A percentile compares a stretch with the other conserved stretches of the same genome.
These are phyloP conservation scores for Aspidiotus destructor DNA, from an alignment of 2,888 invertebrate genomes.

Conservation along the genomic window DNA sequence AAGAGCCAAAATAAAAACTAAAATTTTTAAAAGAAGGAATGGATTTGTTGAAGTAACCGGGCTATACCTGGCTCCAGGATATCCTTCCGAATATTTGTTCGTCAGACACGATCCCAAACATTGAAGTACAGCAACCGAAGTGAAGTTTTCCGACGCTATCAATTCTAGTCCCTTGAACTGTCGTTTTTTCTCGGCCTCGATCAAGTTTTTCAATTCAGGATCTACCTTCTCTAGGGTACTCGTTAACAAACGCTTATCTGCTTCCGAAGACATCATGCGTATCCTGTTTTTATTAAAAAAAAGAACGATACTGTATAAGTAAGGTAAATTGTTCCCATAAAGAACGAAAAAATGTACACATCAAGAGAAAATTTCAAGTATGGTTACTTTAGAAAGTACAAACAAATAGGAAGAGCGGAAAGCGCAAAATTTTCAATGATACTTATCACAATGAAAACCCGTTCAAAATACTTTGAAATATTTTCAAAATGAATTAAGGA, in stretches of 20 bases:
- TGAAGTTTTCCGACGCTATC: slow-evolving; percentile 97
- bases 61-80: slow-evolving; percentile 74
- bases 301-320: not conserved
- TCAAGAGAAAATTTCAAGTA: not conserved
- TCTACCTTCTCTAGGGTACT: slow-evolving; percentile 57
- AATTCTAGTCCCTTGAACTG: slow-evolving; percentile 81
- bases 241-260: slow-evolving; percentile 27
- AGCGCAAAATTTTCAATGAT: too few species aligned
- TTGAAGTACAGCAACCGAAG: slow-evolving; percentile 79
- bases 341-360: slow-evolving; percentile 13
- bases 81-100: slow-evolving; percentile 92
- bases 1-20: not conserved
- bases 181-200: slow-evolving; percentile 74
- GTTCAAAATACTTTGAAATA: too few species aligned
- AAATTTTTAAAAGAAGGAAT: slow-evolving; percentile 13
- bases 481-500: too few species aligned
- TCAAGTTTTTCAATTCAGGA: slow-evolving; percentile 72
- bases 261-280: not conserved
- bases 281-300: slow-evolving; percentile 18
- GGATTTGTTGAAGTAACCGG: not conserved
- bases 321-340: slow-evolving; percentile 11
- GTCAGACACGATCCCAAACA: slow-evolving; percentile 82
- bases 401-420: too few species aligned
- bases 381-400: too few species aligned
- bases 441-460: too few species aligned